Conservation (phyloP, 2,888 invertebrate species). For the Mayetiola destructor region DNA sequence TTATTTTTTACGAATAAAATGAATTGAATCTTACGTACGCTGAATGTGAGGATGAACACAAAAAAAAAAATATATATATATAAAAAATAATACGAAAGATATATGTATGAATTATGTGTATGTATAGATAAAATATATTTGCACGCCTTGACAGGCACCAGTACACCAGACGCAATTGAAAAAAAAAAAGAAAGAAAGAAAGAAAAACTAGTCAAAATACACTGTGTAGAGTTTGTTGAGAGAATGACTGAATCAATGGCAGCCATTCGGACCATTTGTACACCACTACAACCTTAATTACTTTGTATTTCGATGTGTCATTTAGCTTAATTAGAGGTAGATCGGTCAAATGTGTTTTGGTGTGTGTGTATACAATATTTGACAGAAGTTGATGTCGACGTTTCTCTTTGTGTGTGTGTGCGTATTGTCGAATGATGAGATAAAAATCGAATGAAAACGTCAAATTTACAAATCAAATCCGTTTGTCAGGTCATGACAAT, state of each 20-base stretch:
- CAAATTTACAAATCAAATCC: too few relatives aligned
- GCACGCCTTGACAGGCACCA: conserved; percentile 5
- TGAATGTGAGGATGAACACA: neutral
- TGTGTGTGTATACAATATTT: neutral
- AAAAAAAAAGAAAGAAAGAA: neutral
- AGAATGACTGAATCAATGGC: neutral
- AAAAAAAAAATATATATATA: neutral
- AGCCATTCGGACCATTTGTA: neutral
- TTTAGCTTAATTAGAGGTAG: too few relatives aligned
- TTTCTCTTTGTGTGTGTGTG: neutral
- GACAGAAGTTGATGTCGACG: neutral
- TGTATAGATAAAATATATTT: neutral
- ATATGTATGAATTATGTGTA: neutral
- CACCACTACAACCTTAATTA: too few relatives aligned
- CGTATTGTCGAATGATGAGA: neutral
- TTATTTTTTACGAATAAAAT: neutral
- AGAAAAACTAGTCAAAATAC: neutral
- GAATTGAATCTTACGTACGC: neutral
- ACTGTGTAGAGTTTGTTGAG: neutral
- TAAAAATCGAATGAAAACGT: neutral
- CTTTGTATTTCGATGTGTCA: too few relatives aligned
- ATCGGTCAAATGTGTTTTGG: too few relatives aligned
- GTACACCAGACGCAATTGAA: conserved; percentile 8
- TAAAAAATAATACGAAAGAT: neutral
- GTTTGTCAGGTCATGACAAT: too few relatives aligned